Conservation (phyloP, 2,797 vertebrate genomes). For the Squalus acanthias region DNA sequence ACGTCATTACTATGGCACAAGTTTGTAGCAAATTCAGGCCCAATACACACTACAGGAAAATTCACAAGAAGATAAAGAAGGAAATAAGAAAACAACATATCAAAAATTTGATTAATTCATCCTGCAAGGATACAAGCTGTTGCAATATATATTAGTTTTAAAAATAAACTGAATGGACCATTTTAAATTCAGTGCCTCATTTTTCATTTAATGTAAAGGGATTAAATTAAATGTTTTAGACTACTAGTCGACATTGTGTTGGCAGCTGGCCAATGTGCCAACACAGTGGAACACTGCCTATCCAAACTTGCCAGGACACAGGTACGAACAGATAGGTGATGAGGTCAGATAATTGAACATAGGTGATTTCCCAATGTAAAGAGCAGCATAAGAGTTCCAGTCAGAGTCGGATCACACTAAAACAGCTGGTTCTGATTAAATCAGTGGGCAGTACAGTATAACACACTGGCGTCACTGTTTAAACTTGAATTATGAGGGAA, state of each 20-base stretch:
- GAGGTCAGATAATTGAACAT: constrained; percentile 34
- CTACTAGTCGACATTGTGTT: not conserved
- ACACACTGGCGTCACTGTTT: constrained; percentile 25
- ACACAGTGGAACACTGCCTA: not conserved
- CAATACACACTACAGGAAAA: not conserved
- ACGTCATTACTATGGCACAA: not conserved
- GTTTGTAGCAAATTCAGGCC: not conserved
- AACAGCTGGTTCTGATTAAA: constrained; percentile 31
- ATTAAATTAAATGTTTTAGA: constrained; percentile 18
- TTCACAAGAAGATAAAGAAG: not conserved
- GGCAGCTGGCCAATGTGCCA: not conserved
- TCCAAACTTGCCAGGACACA: not conserved
- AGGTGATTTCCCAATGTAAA: constrained; percentile 2
- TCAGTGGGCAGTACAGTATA: constrained; percentile 2
- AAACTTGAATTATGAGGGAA: not conserved
- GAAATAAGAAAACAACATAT: not conserved
- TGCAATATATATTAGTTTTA: not conserved
- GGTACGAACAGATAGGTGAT: constrained; percentile 29
- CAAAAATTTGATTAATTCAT: not conserved
- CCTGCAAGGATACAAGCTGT: not conserved
- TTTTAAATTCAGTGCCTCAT: not conserved
- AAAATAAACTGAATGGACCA: not conserved
- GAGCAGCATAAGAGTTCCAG: constrained; percentile 22
- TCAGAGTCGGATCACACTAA: not conserved
- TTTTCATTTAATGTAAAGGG: not conserved